Evolutionary conservation across 2,888 invertebrate genomes (phyloP).

Genomic region (Tetrapedia diversipes): DNA sequence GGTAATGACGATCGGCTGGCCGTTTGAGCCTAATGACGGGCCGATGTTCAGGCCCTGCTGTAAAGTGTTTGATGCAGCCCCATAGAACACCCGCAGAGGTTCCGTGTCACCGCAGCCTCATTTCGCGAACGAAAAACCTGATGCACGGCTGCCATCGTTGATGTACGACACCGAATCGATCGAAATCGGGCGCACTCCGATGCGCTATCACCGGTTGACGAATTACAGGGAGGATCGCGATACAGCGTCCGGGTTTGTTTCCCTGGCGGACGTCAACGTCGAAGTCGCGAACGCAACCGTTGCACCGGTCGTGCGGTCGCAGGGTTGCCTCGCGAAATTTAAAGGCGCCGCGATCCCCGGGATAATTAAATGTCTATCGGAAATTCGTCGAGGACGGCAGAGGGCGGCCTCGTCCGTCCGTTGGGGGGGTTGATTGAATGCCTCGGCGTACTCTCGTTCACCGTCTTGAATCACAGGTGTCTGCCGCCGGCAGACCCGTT

Average conservation of each 20-base stretch:
- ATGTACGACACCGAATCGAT: conserved; percentile 2
- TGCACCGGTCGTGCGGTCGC: no score
- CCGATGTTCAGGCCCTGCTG: no score
- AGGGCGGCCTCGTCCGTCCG: conserved; percentile 41
- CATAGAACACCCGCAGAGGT: no score
- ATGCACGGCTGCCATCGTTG: not conserved
- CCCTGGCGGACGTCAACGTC: conserved; percentile 23
- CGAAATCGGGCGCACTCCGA: not conserved
- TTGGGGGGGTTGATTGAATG: conserved; percentile 65
- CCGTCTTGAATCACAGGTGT: conserved; percentile 67
- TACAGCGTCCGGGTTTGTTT: conserved; percentile 20
- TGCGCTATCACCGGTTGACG: conserved; percentile 19
- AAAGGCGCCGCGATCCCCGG: conserved; percentile 52
- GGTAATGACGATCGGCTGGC: no score
- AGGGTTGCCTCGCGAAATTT: conserved; percentile 53
- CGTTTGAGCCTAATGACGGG: no score
- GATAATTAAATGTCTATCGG: conserved; percentile 70
- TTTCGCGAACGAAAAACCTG: not conserved
- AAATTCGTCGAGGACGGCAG: conserved; percentile 57
- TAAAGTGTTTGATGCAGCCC: no score
- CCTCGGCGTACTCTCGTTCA: conserved; percentile 52
- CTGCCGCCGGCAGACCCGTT: conserved; percentile 68
- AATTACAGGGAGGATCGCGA: conserved; percentile 43
- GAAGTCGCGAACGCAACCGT: conserved; percentile 46
- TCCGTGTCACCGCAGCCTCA: no score